Evolutionary conservation across 2,888 invertebrate species (phyloP).

Genomic region (Epistrophe eligans): DNA sequence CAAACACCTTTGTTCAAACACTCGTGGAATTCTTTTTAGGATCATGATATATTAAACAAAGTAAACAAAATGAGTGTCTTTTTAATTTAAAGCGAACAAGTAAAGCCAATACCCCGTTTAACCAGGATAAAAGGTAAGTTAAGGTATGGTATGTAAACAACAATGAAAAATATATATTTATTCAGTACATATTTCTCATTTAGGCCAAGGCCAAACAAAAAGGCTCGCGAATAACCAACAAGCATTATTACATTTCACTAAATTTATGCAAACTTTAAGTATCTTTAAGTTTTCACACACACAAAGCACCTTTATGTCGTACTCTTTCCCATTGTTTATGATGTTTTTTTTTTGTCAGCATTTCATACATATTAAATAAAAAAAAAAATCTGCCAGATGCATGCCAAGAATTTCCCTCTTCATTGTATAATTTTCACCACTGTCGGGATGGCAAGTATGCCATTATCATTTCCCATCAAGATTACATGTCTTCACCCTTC

Average conservation of each 20-base stretch:
- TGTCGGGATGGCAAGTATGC: constrained; percentile 49
- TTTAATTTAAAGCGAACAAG: no score
- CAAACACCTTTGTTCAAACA: no score
- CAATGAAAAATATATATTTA: neutral
- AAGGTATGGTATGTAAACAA: no score
- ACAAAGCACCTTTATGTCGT: neutral
- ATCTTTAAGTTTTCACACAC: constrained; percentile 1
- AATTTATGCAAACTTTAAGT: constrained; percentile 2
- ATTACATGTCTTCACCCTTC: constrained; percentile 12
- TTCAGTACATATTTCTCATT: neutral
- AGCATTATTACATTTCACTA: neutral
- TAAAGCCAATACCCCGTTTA: neutral
- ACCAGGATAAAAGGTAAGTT: neutral
- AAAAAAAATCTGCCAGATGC: constrained; percentile 36
- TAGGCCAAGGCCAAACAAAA: constrained; percentile 14
- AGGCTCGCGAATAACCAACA: neutral
- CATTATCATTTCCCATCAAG: constrained; percentile 69
- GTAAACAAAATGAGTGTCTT: no score
- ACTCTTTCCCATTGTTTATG: neutral
- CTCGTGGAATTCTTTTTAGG: no score
- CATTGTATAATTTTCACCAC: constrained; percentile 59
- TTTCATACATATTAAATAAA: neutral
- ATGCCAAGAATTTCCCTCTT: constrained; percentile 51
- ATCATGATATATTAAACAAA: no score
- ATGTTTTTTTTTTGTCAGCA: neutral